Evolutionary conservation across 2,888 invertebrate genomes (phyloP), one percentile per base, ranked within the genome.

Genomic region (Bombylius discolor): DNA sequence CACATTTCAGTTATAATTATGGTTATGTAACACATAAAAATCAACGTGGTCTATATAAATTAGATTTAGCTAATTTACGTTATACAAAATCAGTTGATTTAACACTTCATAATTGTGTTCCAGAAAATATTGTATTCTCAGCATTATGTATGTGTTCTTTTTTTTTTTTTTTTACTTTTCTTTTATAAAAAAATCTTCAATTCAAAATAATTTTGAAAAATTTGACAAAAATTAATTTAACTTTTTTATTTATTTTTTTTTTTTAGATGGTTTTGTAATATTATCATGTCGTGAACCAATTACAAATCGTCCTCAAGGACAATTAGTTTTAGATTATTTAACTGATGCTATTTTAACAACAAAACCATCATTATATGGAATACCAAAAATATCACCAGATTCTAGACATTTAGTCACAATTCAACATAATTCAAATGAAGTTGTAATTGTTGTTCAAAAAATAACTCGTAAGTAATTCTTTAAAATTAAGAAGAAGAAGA

Each of bases 11-110:
- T 65, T 85, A 83, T 73, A 81, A 82, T 64, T 85, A 84, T 68
- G 87, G 84, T 47, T 87, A 86, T 69, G 85, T 85, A 48, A 83
- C 83, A 47, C 86, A 87, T 69, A 80, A 80, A 55, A 83, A 84
- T 67, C 84, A 85, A 65, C 75, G 83, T 56, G 85, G 84, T 31
- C 77, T 87, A 66, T 85, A 84, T 72, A 87, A 86, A 70, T 72
- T 87, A 55, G 85, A 86, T 70, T 72, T 87, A 66, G 79, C 79
- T 50, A 82, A 83, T 67, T 79, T 86, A 78, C 77, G 83, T 64
- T 86, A 86, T 68, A 81, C 81, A 48, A 79, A 83, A 64, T 83
- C 83, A 53, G 81, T 86, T 11, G 86, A 87, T 71, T 75, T 87
- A 57, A 80, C 83, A 5, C 79, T 81, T 4, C 84, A 84, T 72